Evolutionary conservation across 2,888 invertebrate species (phyloP), one percentile per base, ranked within the genome.

Genomic region (Pegoplata infirma): DNA sequence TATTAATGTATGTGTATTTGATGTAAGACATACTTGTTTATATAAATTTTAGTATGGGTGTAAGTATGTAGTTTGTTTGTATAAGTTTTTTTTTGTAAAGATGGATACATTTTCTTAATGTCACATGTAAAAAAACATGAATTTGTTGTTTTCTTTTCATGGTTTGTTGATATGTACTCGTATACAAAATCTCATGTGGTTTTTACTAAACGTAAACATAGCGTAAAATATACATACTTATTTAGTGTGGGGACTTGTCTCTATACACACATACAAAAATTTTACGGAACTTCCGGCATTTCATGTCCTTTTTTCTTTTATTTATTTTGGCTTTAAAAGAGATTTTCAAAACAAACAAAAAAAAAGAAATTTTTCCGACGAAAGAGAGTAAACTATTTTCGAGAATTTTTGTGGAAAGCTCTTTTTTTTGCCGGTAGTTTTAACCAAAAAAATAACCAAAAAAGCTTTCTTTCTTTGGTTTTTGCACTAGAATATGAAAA

Each of bases 41-140:
- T n/a, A n/a, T n/a, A n/a, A n/a, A n/a, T n/a, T n/a, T n/a, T n/a
- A n/a, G n/a, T 23, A 23, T 23, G 23, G 6, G 23, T 23, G 23
- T 5, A 3, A 23, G 23, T 5, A 32, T 32, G 32, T 8, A 32
- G 3, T 3, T n/a, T n/a, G n/a, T n/a, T n/a, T n/a, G n/a, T n/a
- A n/a, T n/a, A n/a, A n/a, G n/a, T n/a, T n/a, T n/a, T n/a, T n/a
- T n/a, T n/a, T n/a, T n/a, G n/a, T n/a, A n/a, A n/a, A n/a, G n/a
- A 28, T 7, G 10, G 10, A 21, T 51, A 14, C 14, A 25, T 16
- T 51, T 36, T 23, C 5, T 6, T 1, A 21, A 51, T 59, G 46
- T 69, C 69, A 69, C 59, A 63, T 71, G 71, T 14, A 55, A 6
- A 21, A 55, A 16, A 44, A 28, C 32, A 53, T 61, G 61, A 19